Conservation (phyloP, 2,888 invertebrate species). For the Eurytoma californica region DNA sequence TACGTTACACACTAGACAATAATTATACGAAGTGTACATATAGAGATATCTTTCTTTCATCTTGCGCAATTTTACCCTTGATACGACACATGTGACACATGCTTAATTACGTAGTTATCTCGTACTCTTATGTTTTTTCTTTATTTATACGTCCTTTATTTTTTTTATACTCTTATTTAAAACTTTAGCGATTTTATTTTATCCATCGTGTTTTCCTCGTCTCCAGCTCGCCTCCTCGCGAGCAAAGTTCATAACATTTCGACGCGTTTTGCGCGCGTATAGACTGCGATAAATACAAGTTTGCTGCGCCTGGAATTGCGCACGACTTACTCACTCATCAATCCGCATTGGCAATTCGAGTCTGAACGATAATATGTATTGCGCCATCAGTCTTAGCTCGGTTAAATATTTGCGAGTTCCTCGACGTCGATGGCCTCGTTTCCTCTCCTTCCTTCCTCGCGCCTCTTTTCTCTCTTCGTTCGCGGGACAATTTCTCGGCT, state of each 20-base stretch:
- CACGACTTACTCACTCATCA: not conserved
- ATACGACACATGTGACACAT: slow-evolving; percentile 34
- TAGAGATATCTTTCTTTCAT: slow-evolving; percentile 42
- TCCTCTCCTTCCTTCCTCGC: not conserved
- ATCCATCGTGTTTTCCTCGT: not conserved
- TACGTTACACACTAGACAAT: slow-evolving; percentile 27
- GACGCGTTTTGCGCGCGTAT: slow-evolving; percentile 21
- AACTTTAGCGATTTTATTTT: not conserved
- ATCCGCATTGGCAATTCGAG: slow-evolving; percentile 33
- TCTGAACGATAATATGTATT: slow-evolving; percentile 15
- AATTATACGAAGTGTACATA: slow-evolving; percentile 32
- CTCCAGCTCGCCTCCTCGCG: too few species aligned
- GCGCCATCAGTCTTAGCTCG: slow-evolving; percentile 35
- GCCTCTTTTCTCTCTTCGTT: too few species aligned
- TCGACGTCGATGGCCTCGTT: slow-evolving; percentile 13
- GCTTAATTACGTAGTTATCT: slow-evolving; percentile 37
- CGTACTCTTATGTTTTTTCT: slow-evolving; percentile 3
- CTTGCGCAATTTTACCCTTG: slow-evolving; percentile 46
- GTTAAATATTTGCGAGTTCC: not conserved
- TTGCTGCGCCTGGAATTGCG: not conserved
- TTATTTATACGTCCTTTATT: slow-evolving; percentile 43
- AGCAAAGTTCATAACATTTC: too few species aligned
- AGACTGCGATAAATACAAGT: slow-evolving; percentile 23
- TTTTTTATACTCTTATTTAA: not conserved
- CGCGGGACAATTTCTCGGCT: too few species aligned